Conservation (phyloP, 2,888 invertebrate species). For the Acleris cristana region DNA sequence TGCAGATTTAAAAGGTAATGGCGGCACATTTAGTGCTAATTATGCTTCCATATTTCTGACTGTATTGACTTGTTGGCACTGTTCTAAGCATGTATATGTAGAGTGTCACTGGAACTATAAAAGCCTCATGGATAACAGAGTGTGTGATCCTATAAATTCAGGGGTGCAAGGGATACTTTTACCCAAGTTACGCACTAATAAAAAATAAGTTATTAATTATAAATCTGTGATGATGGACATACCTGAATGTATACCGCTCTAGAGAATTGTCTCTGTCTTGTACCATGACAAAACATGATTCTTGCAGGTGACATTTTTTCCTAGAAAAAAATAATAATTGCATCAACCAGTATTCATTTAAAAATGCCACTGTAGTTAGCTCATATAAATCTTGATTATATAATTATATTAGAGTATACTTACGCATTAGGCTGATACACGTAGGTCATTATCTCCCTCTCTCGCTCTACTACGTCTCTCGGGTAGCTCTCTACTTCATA, state of each 20-base stretch:
- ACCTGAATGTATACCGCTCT: conserved; percentile 96
- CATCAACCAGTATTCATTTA: not conserved
- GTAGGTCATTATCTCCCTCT: conserved; percentile 94
- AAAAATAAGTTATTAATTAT: not conserved
- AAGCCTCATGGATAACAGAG: no score
- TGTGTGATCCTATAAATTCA: no score
- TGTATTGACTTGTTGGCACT: no score
- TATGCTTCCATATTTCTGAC: no score
- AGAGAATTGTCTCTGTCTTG: conserved; percentile 84
- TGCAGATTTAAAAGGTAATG: no score
- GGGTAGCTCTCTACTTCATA: conserved; percentile 87
- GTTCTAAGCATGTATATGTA: no score
- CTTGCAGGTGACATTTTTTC: conserved; percentile 70
- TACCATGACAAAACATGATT: conserved; percentile 78
- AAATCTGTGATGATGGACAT: conserved; percentile 30
- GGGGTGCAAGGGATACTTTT: no score
- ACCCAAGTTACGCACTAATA: no score
- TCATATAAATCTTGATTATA: no score
- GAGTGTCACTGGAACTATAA: no score
- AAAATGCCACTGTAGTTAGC: not conserved
- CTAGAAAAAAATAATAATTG: conserved; percentile 53
- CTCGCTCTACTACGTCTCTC: conserved; percentile 86
- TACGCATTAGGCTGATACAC: conserved; percentile 82
- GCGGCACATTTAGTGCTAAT: no score
- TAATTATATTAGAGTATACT: conserved; percentile 44